Base-by-base conservation (phyloP, 2,888 invertebrate species). In the Penaeus monodon region DNA sequence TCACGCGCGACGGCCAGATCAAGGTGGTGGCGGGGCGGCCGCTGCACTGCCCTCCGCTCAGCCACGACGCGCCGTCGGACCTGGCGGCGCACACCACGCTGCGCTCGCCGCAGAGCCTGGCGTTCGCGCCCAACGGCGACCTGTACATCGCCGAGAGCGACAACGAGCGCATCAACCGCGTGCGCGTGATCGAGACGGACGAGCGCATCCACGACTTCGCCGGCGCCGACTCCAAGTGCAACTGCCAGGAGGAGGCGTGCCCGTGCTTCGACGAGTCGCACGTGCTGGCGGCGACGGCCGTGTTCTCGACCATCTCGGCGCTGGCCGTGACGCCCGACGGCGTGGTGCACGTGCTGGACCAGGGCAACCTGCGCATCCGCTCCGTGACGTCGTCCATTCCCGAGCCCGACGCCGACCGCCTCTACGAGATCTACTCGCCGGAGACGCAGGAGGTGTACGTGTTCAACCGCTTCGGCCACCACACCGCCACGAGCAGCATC, bases 101-200 rank as follows among this genome's bases (percentile, higher is more conserved):
- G 38, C 97, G 93, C 22, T 97, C 97, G 95, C 98, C 98, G 0
- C 97, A 98, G 91, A 97, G 98, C 91, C 96, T 99, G 81, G 96
- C 98, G 0, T 98, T 99, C 91, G 97, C 97, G n/a, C 96, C 97
- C 0, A 95, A 97, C 74, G 99, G 99, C 17, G 92, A 93, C 29
- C 93, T 99, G 14, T 99, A 96, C 92, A 97, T 99, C 0, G 98
- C 98, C 0, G 99, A 99, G 92, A 98, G 98, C 91, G 98, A 99
- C 92, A 97, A 97, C 0, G 97, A 98, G 92, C 94, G 98, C 90
- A 97, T 98, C 82, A 98, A 99, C 92, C 94, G 98, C 81, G 95
- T 98, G 0, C 94, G 98, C n/a, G 95, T 97, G 0, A 97, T 99
- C 85, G 97, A 96, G 1, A 98, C 98, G 0, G 98, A 98, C 92